phyloP scores from a whole-genome alignment of 2,113 vertebrate species.

The Datnioides undecimradiatus region DNA sequence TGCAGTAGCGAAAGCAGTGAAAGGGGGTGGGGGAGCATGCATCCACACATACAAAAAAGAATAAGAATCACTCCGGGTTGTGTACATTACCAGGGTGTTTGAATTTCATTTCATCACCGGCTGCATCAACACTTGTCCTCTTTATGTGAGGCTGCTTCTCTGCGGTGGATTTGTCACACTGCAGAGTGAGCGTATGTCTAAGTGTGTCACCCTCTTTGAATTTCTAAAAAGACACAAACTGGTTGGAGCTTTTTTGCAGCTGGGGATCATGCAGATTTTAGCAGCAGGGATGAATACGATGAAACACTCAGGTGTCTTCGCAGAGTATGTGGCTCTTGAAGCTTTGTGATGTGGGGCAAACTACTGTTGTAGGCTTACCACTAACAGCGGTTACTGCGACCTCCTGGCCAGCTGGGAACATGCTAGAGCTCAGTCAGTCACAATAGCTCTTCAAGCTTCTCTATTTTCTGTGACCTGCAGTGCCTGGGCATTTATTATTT shows the following conservation, averaged over 20 bases:
- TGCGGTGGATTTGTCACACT: neutral
- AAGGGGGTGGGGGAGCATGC: conserved; percentile 16
- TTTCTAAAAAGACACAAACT: neutral
- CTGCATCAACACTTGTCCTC: neutral
- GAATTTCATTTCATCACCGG: conserved; percentile 15
- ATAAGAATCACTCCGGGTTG: neutral
- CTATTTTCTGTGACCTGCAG: neutral
- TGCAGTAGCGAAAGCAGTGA: conserved; percentile 38
- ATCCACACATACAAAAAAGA: conserved; percentile 30
- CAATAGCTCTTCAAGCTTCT: neutral
- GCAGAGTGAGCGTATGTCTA: neutral
- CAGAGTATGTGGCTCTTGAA: neutral
- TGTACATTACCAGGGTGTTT: conserved; percentile 12
- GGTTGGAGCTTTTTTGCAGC: neutral
- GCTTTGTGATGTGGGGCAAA: neutral
- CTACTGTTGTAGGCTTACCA: neutral
- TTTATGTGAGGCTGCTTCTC: neutral
- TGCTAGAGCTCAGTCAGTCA: neutral
- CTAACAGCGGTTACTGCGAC: too few relatives aligned
- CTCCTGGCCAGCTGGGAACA: neutral
- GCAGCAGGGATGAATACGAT: neutral
- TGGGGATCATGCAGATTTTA: neutral
- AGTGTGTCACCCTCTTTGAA: conserved; percentile 8
- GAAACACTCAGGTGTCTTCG: neutral
- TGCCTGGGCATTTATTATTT: neutral